phyloP scores from a whole-genome alignment of 2,888 invertebrate genomes.

The Leptinotarsa rubiginosa region DNA sequence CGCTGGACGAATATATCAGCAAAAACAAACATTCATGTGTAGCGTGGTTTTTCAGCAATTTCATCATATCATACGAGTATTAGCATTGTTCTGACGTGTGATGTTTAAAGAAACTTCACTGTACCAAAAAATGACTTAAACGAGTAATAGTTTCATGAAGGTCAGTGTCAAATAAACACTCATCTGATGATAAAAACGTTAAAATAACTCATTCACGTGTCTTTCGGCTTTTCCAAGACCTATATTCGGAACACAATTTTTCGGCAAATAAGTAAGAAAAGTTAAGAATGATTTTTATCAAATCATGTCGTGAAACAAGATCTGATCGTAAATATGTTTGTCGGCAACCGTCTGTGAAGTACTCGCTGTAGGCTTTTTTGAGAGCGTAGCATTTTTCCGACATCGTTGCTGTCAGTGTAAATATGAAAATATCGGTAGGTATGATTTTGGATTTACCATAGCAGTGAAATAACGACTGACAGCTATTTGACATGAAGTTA shows the following conservation, averaged over 20 bases:
- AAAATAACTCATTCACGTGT: slow-evolving; percentile 27
- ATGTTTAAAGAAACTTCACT: slow-evolving; percentile 11
- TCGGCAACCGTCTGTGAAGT: too few species aligned
- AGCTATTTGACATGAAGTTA: too few species aligned
- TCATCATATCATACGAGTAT: too few species aligned
- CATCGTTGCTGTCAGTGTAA: too few species aligned
- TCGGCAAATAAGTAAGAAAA: neutral
- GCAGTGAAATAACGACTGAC: too few species aligned
- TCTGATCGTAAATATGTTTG: slow-evolving; percentile 26
- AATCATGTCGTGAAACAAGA: slow-evolving; percentile 18
- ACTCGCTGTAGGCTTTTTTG: too few species aligned
- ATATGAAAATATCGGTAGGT: too few species aligned
- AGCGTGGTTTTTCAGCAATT: too few species aligned
- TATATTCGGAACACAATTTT: slow-evolving; percentile 31
- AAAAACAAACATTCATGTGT: too few species aligned
- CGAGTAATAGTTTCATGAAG: slow-evolving; percentile 24
- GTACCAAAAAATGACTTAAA: slow-evolving; percentile 19
- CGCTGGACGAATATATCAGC: too few species aligned
- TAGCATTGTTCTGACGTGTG: neutral
- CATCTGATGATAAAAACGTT: slow-evolving; percentile 33
- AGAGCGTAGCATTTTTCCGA: too few species aligned
- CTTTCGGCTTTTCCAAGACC: slow-evolving; percentile 9
- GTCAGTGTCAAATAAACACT: slow-evolving; percentile 32
- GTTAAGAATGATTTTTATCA: slow-evolving; percentile 24
- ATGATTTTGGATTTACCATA: too few species aligned